Percentiles rank a stretch among this genome's conserved stretches.
Conservation (phyloP, 2,113 vertebrate genomes). For the Malurus elegans region DNA sequence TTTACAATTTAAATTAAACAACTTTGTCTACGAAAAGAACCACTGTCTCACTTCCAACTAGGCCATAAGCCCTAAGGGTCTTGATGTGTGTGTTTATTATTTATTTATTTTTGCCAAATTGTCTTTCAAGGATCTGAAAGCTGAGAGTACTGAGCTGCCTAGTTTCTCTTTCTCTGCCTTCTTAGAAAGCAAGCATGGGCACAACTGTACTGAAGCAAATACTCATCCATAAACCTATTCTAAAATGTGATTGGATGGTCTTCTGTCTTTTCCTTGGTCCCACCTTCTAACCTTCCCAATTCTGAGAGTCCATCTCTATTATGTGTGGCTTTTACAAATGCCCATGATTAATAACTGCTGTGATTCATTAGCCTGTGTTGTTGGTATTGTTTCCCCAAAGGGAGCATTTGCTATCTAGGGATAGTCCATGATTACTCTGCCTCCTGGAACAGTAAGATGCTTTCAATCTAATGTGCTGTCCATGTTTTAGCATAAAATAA, state of each 20-base stretch:
- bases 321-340: background rate
- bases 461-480: constrained; percentile 49
- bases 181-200: background rate
- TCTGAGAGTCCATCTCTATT: background rate
- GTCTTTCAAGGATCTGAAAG: background rate
- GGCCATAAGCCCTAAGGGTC: constrained; percentile 11
- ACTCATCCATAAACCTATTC: background rate
- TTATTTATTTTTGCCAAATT: constrained; percentile 35
- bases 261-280: background rate
- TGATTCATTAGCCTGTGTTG: constrained; percentile 53
- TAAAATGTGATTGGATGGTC: background rate
- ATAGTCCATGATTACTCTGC: constrained; percentile 46
- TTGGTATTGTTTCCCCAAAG: constrained; percentile 49
- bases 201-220: background rate
- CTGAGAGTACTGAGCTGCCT: background rate
- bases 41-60: constrained; percentile 8
- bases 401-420: constrained; percentile 47
- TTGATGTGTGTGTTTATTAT: background rate
- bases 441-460: constrained; percentile 37
- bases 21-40: constrained; percentile 43
- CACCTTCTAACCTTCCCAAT: background rate
- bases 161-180: background rate
- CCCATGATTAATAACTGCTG: constrained; percentile 25
- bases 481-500: constrained; percentile 66
- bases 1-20: constrained; percentile 52